These are phyloP conservation scores for Eciton burchellii DNA, from an alignment of 1,140 invertebrate species.

Conservation along the genomic window DNA sequence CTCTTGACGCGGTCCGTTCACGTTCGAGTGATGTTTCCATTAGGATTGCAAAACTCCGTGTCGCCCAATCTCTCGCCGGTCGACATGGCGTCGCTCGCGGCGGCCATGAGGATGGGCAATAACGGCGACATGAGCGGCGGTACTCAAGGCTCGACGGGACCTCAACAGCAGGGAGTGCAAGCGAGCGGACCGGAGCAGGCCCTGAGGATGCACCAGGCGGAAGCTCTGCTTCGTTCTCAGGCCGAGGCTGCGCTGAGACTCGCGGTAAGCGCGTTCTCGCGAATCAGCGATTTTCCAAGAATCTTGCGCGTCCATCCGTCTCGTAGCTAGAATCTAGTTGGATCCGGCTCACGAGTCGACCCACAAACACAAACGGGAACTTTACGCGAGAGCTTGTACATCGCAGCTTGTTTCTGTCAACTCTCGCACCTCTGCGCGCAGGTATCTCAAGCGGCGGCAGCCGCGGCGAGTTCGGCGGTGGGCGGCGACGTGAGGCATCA, in stretches of 20 bases:
- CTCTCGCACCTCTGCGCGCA: slow-evolving; percentile 46
- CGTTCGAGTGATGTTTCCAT: slow-evolving; percentile 37
- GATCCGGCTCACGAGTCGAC: too few relatives aligned
- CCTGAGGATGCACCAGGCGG: slow-evolving; percentile 91
- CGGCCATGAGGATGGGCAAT: slow-evolving; percentile 92
- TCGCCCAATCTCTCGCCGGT: slow-evolving; percentile 87
- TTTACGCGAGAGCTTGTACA: too few relatives aligned
- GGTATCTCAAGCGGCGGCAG: slow-evolving; percentile 84
- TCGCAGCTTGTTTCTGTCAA: too few relatives aligned
- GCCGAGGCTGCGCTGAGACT: slow-evolving; percentile 93
- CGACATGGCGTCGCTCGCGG: slow-evolving; percentile 91
- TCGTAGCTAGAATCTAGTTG: too few relatives aligned
- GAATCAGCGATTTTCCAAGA: neutral
- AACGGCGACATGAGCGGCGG: slow-evolving; percentile 86
- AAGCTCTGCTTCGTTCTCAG: slow-evolving; percentile 92
- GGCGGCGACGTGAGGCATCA: slow-evolving; percentile 84
- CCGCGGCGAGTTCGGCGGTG: slow-evolving; percentile 83
- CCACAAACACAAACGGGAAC: too few relatives aligned
- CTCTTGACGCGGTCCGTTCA: neutral
- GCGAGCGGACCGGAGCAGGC: slow-evolving; percentile 88
- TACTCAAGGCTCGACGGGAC: slow-evolving; percentile 85
- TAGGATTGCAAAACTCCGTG: slow-evolving; percentile 84
- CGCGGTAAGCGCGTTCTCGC: slow-evolving; percentile 87
- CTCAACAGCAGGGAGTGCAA: slow-evolving; percentile 86
- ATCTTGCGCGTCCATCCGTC: too few relatives aligned